phyloP scores from a whole-genome alignment of 2,113 vertebrate species.

The Amphiprion ocellaris region DNA sequence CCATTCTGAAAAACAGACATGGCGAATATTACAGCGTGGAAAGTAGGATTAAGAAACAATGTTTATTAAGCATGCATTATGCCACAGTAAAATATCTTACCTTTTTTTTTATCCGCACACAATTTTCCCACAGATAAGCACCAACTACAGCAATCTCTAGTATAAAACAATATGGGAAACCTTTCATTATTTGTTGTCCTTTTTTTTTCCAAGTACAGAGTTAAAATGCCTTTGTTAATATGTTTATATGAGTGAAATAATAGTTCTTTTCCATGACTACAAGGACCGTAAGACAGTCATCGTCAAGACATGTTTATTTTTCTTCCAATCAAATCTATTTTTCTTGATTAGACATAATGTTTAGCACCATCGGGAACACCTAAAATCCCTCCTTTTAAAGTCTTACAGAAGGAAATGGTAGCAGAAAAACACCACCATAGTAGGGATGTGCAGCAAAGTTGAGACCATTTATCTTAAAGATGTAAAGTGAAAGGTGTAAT shows the following conservation, averaged over 20 bases:
- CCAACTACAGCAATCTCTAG: slow-evolving; percentile 98
- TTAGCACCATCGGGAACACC: slow-evolving; percentile 96
- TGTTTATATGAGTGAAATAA: slow-evolving; percentile 98
- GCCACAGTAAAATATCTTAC: slow-evolving; percentile 90
- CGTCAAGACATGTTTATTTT: slow-evolving; percentile 92
- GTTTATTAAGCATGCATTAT: slow-evolving; percentile 88
- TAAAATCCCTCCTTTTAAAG: slow-evolving; percentile 86
- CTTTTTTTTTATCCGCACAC: slow-evolving; percentile 80
- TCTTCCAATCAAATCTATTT: slow-evolving; percentile 90
- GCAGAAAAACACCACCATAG: slow-evolving; percentile 68
- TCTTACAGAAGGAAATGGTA: slow-evolving; percentile 77
- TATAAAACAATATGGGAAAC: slow-evolving; percentile 97
- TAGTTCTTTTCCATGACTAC: slow-evolving; percentile 92
- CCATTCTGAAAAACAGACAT: slow-evolving; percentile 66
- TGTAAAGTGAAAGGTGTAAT: slow-evolving; percentile 8
- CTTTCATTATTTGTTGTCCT: slow-evolving; percentile 85
- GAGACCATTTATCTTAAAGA: slow-evolving; percentile 79
- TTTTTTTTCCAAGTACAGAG: slow-evolving; percentile 98
- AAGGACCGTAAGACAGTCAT: slow-evolving; percentile 95
- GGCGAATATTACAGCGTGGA: slow-evolving; percentile 86
- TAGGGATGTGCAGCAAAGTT: slow-evolving; percentile 90
- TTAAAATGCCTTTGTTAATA: slow-evolving; percentile 97
- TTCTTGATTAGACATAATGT: slow-evolving; percentile 95
- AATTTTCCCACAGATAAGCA: slow-evolving; percentile 94
- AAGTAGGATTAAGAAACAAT: slow-evolving; percentile 88